These are phyloP conservation scores for Tenthredo scrophulariae DNA, from an alignment of 2,888 invertebrate genomes.

Conservation along the genomic window DNA sequence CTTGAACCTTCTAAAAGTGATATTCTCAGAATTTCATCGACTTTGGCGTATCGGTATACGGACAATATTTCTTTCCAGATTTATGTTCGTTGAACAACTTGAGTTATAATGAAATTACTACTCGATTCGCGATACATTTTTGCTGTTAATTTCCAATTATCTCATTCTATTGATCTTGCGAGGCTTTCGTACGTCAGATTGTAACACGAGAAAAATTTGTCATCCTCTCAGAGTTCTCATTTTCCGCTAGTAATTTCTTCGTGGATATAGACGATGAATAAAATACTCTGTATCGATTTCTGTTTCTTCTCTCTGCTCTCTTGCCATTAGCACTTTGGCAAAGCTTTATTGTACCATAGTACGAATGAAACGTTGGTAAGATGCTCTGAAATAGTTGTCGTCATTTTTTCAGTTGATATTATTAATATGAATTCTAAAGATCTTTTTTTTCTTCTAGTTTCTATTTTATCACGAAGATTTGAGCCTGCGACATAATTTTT, in stretches of 20 bases:
- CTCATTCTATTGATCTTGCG: slow-evolving; percentile 8
- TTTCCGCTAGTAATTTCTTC: not conserved
- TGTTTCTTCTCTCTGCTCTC: not conserved
- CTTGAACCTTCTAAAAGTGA: not conserved
- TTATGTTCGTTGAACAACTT: not conserved
- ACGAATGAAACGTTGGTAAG: not conserved
- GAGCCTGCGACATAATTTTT: not conserved
- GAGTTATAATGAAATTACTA: not conserved
- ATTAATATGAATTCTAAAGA: too few relatives aligned
- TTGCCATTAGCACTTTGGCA: not conserved
- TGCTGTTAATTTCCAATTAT: slow-evolving; percentile 42
- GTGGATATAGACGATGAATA: not conserved
- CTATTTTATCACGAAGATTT: not conserved
- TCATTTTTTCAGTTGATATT: too few relatives aligned
- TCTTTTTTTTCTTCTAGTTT: not conserved
- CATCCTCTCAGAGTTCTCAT: slow-evolving; percentile 7
- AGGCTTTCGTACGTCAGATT: not conserved
- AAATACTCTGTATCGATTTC: not conserved
- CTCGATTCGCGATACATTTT: slow-evolving; percentile 13
- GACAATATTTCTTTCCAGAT: not conserved
- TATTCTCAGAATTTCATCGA: slow-evolving; percentile 29
- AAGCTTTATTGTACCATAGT: not conserved
- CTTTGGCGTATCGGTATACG: not conserved
- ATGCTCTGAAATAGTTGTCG: not conserved
- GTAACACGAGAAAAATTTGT: slow-evolving; percentile 3